A percentile compares a stretch with the other conserved stretches of the same genome.
phyloP scores from a whole-genome alignment of 2,797 vertebrate genomes.

The Chelon auratus region DNA sequence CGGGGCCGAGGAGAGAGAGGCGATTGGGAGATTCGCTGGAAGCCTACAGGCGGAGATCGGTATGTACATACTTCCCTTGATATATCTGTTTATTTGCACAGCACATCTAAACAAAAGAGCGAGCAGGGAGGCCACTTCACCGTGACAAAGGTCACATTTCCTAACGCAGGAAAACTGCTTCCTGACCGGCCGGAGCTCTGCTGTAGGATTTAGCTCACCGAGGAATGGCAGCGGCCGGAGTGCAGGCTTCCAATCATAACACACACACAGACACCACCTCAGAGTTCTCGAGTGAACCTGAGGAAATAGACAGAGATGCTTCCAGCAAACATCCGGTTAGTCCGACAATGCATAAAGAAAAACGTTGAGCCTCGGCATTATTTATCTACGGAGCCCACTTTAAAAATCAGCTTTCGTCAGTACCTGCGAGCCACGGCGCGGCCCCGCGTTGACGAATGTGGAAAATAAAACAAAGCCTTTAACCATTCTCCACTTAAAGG shows the following conservation, averaged over 20 bases:
- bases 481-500: slow-evolving; percentile 50
- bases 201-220: slow-evolving; percentile 38
- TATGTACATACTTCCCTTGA: slow-evolving; percentile 78
- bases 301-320: not conserved
- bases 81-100: slow-evolving; percentile 85
- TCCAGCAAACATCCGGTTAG: not conserved
- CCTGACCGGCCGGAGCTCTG: slow-evolving; percentile 68
- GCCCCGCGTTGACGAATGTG: slow-evolving; percentile 32
- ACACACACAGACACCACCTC: slow-evolving; percentile 12
- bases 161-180: slow-evolving; percentile 85
- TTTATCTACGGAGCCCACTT: slow-evolving; percentile 38
- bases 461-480: slow-evolving; percentile 58
- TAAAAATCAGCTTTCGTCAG: slow-evolving; percentile 43
- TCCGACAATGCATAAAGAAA: not conserved
- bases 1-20: slow-evolving; percentile 35
- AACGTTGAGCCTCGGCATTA: not conserved
- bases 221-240: slow-evolving; percentile 36
- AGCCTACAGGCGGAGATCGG: slow-evolving; percentile 34
- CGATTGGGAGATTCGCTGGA: slow-evolving; percentile 47
- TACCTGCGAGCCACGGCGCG: slow-evolving; percentile 25
- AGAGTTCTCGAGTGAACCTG: not conserved
- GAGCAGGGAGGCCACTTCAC: slow-evolving; percentile 79
- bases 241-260: slow-evolving; percentile 19
- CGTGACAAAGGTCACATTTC: slow-evolving; percentile 85
- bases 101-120: slow-evolving; percentile 83